Conservation (phyloP, 2,113 vertebrate genomes). For the Sterrhoptilus dennistouni region DNA sequence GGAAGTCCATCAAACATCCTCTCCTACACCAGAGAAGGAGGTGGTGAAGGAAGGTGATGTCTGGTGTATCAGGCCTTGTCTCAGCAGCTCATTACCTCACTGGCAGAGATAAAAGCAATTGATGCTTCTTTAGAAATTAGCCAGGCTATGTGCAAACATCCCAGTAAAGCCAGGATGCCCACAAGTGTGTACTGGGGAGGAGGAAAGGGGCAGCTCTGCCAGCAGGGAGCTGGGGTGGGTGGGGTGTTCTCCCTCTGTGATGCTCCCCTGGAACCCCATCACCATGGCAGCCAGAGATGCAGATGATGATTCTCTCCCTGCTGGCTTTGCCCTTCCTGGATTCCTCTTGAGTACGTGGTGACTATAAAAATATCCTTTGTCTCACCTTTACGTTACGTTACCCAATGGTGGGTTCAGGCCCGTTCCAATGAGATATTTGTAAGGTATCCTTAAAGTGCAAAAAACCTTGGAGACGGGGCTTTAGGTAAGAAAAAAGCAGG, state of each 20-base stretch:
- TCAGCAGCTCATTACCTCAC: neutral
- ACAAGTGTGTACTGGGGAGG: neutral
- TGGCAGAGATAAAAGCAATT: neutral
- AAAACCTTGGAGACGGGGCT: neutral
- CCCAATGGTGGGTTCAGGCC: neutral
- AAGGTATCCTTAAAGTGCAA: neutral
- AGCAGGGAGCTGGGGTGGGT: neutral
- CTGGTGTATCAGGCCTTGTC: neutral
- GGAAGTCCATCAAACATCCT: neutral
- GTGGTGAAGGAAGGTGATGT: neutral
- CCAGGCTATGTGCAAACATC: neutral
- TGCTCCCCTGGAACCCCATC: neutral
- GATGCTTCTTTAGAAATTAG: neutral
- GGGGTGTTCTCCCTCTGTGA: neutral
- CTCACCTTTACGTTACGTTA: fast-evolving
- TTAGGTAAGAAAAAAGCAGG: neutral
- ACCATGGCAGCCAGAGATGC: neutral
- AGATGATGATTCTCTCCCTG: neutral
- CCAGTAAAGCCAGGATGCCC: neutral
- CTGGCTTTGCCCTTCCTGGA: neutral
- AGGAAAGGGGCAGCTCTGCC: neutral
- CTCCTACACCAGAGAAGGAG: neutral
- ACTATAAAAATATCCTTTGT: neutral
- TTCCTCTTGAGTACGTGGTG: neutral
- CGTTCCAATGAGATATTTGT: neutral